These are phyloP conservation scores for Gymnothorax javanicus DNA, from an alignment of 2,797 vertebrate genomes.

Conservation along the genomic window DNA sequence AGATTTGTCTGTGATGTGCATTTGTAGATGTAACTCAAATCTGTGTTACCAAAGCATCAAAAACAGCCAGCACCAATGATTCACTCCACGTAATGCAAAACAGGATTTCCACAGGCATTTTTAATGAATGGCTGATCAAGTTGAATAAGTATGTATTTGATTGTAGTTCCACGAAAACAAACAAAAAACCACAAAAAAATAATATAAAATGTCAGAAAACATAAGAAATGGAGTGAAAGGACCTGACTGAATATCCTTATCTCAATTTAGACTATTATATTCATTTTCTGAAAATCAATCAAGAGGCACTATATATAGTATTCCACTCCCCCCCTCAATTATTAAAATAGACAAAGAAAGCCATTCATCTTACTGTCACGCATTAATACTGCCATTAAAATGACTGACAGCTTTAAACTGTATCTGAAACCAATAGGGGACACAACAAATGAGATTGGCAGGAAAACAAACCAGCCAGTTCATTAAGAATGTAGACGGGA, in stretches of 20 bases:
- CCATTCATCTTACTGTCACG: slow-evolving; percentile 75
- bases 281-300: slow-evolving; percentile 71
- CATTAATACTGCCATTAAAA: slow-evolving; percentile 81
- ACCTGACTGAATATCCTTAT: slow-evolving; percentile 72
- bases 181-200: slow-evolving; percentile 31
- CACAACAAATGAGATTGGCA: slow-evolving; percentile 75
- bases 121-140: slow-evolving; percentile 43
- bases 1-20: neutral
- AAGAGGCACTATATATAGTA: slow-evolving; percentile 70
- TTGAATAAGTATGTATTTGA: slow-evolving; percentile 56
- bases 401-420: slow-evolving; percentile 78
- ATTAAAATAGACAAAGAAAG: slow-evolving; percentile 78
- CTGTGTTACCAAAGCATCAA: neutral
- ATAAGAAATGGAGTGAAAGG: slow-evolving; percentile 51
- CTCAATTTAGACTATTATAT: slow-evolving; percentile 73
- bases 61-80: neutral
- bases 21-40: neutral
- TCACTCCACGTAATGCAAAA: neutral
- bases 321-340: slow-evolving; percentile 65
- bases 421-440: slow-evolving; percentile 69
- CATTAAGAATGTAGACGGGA: slow-evolving; percentile 55
- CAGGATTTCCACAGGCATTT: neutral
- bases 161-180: slow-evolving; percentile 55
- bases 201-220: slow-evolving; percentile 34
- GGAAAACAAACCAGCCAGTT: slow-evolving; percentile 72